A percentile compares a stretch with the other conserved stretches of the same genome.
These are phyloP conservation scores for Caenorhabditis sinica DNA, from an alignment of 2,888 invertebrate genomes.

Conservation along the genomic window DNA sequence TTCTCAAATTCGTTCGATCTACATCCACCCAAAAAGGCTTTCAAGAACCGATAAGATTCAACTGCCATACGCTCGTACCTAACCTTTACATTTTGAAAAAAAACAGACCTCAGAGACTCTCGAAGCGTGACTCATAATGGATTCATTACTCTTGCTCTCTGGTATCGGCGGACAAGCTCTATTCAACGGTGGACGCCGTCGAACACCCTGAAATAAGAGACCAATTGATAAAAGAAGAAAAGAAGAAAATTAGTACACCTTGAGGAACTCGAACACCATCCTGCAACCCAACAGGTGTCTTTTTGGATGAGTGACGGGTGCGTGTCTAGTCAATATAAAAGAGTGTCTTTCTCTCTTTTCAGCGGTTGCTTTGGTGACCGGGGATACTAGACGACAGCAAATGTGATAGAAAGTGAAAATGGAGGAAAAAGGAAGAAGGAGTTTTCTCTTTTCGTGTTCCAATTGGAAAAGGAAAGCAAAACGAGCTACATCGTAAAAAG, in stretches of 20 bases:
- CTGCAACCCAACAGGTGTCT: conserved; percentile 39
- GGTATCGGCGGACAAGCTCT: conserved; percentile 83
- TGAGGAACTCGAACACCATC: conserved; percentile 54
- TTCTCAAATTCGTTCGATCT: too few relatives aligned
- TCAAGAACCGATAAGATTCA: background rate
- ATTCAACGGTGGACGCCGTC: conserved; percentile 82
- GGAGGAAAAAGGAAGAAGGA: conserved; percentile 22
- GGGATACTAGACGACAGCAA: conserved; percentile 1
- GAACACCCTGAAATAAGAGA: conserved; percentile 60
- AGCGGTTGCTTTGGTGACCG: conserved; percentile 48
- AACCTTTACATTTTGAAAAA: background rate
- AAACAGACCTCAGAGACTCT: conserved; percentile 65
- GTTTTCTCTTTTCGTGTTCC: conserved; percentile 36
- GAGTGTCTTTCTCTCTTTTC: conserved; percentile 4
- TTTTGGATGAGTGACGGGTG: conserved; percentile 41
- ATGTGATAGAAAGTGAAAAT: conserved; percentile 38
- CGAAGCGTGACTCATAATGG: conserved; percentile 80
- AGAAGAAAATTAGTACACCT: conserved; percentile 25
- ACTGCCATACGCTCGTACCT: background rate
- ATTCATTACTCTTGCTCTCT: conserved; percentile 82
- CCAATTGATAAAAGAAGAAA: background rate
- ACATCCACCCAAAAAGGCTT: too few relatives aligned
- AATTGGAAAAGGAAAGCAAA: conserved; percentile 34
- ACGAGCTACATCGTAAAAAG: conserved; percentile 54
- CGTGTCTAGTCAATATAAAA: conserved; percentile 35